phyloP scores from a whole-genome alignment of 1,140 invertebrate species.

The Drosophila pruinosa region DNA sequence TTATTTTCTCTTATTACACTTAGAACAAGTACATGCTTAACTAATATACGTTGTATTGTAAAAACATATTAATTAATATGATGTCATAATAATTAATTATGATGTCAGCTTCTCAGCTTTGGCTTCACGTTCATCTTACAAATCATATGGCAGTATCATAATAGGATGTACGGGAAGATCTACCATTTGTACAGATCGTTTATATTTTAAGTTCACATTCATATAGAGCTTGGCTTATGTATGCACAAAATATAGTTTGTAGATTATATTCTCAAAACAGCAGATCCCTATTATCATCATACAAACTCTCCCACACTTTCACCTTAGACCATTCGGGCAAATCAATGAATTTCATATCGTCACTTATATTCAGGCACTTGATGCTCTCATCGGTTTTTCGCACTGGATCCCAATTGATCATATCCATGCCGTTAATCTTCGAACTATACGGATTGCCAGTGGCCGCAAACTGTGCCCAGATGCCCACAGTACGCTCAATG shows the following conservation, averaged over 20 bases:
- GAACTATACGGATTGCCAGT: slow-evolving; percentile 79
- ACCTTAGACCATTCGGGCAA: slow-evolving; percentile 82
- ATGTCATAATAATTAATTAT: no score
- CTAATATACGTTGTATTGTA: no score
- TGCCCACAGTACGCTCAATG: slow-evolving; percentile 76
- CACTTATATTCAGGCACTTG: slow-evolving; percentile 83
- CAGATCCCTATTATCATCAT: slow-evolving; percentile 55
- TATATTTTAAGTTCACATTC: no score
- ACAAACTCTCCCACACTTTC: slow-evolving; percentile 82
- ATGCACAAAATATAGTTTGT: background rate
- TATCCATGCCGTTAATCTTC: slow-evolving; percentile 70
- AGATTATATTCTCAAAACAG: slow-evolving; percentile 34
- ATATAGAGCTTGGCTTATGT: slow-evolving; percentile 2
- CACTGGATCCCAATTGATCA: slow-evolving; percentile 65
- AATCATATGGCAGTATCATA: no score
- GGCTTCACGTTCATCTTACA: no score
- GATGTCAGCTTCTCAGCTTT: no score
- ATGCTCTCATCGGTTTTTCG: slow-evolving; percentile 64
- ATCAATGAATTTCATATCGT: slow-evolving; percentile 76
- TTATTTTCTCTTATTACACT: background rate
- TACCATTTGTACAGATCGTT: no score
- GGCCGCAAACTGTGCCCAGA: slow-evolving; percentile 83
- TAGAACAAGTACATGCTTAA: no score
- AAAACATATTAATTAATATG: no score
- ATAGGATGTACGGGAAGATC: no score